Percentiles rank a stretch among this genome's conserved stretches.
These are phyloP conservation scores for Caenorhabditis imperialis DNA, from an alignment of 2,888 invertebrate species.

Conservation along the genomic window DNA sequence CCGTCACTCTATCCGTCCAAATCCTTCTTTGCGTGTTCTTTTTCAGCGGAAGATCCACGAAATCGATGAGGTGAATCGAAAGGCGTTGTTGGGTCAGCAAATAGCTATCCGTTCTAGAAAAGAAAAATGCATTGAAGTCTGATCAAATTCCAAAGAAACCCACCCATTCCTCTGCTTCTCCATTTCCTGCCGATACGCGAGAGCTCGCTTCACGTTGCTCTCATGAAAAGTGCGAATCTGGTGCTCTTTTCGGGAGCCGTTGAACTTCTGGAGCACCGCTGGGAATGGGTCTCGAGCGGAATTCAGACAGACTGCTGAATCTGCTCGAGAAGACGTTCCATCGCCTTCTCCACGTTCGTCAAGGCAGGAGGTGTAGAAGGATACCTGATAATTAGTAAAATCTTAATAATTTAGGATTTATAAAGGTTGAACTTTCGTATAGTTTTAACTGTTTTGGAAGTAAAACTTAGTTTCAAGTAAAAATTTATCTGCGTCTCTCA, in stretches of 20 bases:
- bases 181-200: constrained; percentile 35
- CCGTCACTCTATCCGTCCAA: constrained; percentile 32
- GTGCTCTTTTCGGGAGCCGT: constrained; percentile 19
- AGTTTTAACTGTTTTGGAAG: no score
- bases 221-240: constrained; percentile 29
- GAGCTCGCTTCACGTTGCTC: constrained; percentile 17
- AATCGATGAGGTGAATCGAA: constrained; percentile 43
- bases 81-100: constrained; percentile 46
- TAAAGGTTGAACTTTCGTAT: not conserved
- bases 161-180: constrained; percentile 35
- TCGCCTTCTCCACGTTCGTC: constrained; percentile 24
- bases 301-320: constrained; percentile 45
- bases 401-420: not conserved
- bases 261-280: constrained; percentile 32
- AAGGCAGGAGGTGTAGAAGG: constrained; percentile 25
- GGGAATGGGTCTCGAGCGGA: constrained; percentile 30
- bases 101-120: constrained; percentile 39
- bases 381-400: constrained; percentile 39
- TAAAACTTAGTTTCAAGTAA: no score
- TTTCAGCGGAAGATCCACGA: constrained; percentile 42
- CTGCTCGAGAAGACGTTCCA: constrained; percentile 13
- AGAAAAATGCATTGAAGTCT: not conserved
- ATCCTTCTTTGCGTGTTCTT: constrained; percentile 33
- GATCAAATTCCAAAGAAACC: not conserved
- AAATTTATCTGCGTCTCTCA: no score